Evolutionary conservation across 2,797 vertebrate genomes (phyloP).

Genomic region (Odontamblyopus lacepedii): DNA sequence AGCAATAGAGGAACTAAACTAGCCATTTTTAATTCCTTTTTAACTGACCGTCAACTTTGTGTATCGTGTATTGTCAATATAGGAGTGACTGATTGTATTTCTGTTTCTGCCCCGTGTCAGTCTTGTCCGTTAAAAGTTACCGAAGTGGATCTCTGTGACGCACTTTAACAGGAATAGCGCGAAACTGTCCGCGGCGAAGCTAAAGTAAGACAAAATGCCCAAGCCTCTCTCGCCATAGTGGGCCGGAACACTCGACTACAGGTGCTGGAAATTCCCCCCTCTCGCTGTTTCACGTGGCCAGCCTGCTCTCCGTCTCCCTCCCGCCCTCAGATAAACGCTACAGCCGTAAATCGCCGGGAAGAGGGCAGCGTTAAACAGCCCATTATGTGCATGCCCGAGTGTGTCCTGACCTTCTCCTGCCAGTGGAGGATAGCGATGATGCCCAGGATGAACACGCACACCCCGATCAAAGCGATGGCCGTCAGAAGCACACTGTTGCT

Average conservation of each 20-base stretch:
- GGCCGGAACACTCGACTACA: conserved; percentile 41
- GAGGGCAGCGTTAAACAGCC: conserved; percentile 35
- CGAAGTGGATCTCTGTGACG: neutral
- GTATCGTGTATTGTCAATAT: neutral
- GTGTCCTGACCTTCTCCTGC: conserved; percentile 92
- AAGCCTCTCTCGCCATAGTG: conserved; percentile 42
- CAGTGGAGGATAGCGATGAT: conserved; percentile 97
- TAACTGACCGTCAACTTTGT: neutral
- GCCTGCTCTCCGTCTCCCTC: conserved; percentile 39
- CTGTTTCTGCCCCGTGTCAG: neutral
- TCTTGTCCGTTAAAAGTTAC: neutral
- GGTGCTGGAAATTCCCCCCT: conserved; percentile 57
- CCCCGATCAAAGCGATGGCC: conserved; percentile 92
- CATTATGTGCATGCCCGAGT: conserved; percentile 27
- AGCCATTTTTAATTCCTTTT: too few relatives aligned
- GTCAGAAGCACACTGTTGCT: conserved; percentile 96
- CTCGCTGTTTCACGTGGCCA: conserved; percentile 66
- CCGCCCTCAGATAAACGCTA: conserved; percentile 8
- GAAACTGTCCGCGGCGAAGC: neutral
- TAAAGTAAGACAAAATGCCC: neutral
- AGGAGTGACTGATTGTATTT: neutral
- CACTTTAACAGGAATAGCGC: neutral
- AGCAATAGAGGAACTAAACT: too few relatives aligned
- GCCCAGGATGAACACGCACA: conserved; percentile 94
- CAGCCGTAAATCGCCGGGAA: conserved; percentile 37